Evolutionary conservation across 2,888 invertebrate species (phyloP), one percentile per base, ranked within the genome.

Genomic region (Acleris holmiana): DNA sequence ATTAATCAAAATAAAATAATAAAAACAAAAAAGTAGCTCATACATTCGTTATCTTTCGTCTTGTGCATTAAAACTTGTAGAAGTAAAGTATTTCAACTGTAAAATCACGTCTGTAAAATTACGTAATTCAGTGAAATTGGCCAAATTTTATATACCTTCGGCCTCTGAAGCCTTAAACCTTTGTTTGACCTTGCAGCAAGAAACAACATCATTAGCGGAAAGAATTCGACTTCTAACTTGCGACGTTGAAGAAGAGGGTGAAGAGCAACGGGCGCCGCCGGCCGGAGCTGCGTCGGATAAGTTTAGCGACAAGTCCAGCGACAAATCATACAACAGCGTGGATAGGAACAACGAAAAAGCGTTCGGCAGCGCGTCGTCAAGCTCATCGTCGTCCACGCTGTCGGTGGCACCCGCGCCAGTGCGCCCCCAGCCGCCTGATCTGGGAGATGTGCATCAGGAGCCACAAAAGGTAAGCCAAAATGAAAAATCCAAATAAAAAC

Each of bases 201-300:
- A 94, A 75, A 96, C 97, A 71, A 95, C 96, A 59, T 97, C 97
- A 0, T 89, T 98, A 46, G 96, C 97, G 63, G 98, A 98, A 78
- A 94, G 97, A 68, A 97, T 98, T 71, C 95, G 97, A 53, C 95
- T 96, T 78, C 89, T 98, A 55, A 98, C 98, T 1, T 97, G 97
- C 79, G 96, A 97, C 81, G 95, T 97, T 46, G 97, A 97, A 68
- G 96, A 97, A 53, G 94, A 94, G 5, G 81, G 85, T 0, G 93
- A 93, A 15, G 88, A 85, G 61, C 91, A 93, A 17, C 90, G 93
- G 4, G 93, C 94, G 0, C 95, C 95, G 67, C 95, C 96, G 0
- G 94, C 95, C 0, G 95, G 95, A 0, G 95, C 95, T 72, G 95
- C 75, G 73, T 86, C 76, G 59, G 94, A 95, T 72, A 95, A 95